Base-by-base conservation (phyloP, 2,113 vertebrate genomes). In the Calidris pygmaea region DNA sequence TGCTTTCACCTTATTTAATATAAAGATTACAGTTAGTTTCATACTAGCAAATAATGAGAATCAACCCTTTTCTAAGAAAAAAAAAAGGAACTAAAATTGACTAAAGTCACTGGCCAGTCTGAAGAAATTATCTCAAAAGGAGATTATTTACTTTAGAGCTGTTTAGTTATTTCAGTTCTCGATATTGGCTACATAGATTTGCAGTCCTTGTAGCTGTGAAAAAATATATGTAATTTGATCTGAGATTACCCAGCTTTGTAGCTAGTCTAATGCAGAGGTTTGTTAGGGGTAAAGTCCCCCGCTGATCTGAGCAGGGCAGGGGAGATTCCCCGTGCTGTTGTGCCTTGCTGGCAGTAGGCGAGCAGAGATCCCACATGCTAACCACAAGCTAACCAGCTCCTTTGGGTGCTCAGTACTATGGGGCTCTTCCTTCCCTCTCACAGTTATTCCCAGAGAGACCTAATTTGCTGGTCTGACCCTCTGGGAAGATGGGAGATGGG, bases 281-380 rank as follows among this genome's bases (percentile, higher is more conserved):
- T 71, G 34, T 35, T 30, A 27, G 56, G 52, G 26, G 19, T 30
- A 20, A 41, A 30, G 45, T 53, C 23, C 30, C 20, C 35, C 16
- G 13, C 27, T 55, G 50, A 34, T 53, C 14, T 21, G 35, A 70
- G 68, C 71, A 41, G 71, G 65, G 47, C 56, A 41, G 67, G 2
- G 5, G 35, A 39, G 35, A 18, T 29, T 34, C 47, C 35, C 23
- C 0, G 4, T 43, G 55, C 30, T 2, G 1, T 17, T 1, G 2
- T 37, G 27, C 30, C 45, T 53, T 50, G 45, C 63, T 63, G 76
- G 59, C 56, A 29, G 37, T 20, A 43, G 59, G n/a, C 0, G 2
- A 73, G 80, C 48, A 55, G 71, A 76, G 55, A 23, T 67, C n/a
- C 43, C n/a, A 4, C 1, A 1, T 20, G 45, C 56, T 41, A 41